These are phyloP conservation scores for human (Homo sapiens) DNA, from an alignment of 2,113 vertebrate species.

Conservation along the genomic window GRCh38 chr2:200816001-200816500, in stretches of 20 bases:
- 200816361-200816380: constrained; percentile 99
- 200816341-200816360: constrained; percentile 99
- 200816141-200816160: neutral
- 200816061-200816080: constrained; percentile 20
- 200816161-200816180: neutral
- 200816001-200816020: neutral
- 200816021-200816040: neutral
- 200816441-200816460: neutral
- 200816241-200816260: neutral
- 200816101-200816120: neutral
- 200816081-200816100: neutral
- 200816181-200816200: neutral
- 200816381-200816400: constrained; percentile 95
- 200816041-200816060: neutral
- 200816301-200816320: constrained; percentile 30
- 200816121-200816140: neutral
- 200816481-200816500: neutral
- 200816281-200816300: neutral
- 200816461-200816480: neutral
- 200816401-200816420: neutral
- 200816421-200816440: neutral
- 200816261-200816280: neutral
- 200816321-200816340: constrained; percentile 99
- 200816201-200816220: neutral
- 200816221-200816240: neutral